Evolutionary conservation across 2,113 vertebrate genomes (phyloP), one percentile per base, ranked within the genome.

Genomic region (Trichechus manatus): DNA sequence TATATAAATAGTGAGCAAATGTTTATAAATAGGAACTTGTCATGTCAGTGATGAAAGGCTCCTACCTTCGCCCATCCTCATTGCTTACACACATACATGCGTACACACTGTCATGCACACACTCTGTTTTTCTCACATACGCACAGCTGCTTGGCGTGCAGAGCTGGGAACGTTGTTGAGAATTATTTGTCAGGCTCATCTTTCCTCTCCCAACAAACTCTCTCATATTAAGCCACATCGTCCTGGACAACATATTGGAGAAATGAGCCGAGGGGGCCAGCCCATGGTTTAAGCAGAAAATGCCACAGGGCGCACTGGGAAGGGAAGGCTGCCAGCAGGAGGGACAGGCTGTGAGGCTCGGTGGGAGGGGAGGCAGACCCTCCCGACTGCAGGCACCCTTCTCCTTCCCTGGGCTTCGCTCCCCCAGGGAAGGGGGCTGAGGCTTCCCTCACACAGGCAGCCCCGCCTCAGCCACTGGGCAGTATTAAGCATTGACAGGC

Each of bases 21-120:
- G 82, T 83, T 87, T 80, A 33, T 87, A 87, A 79, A 92, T 53
- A 72, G 88, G 80, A 81, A 86, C 75, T 82, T 47, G 5, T 61
- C 39, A 3, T 72, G 42, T 85, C 31, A 19, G 79, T 36, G 79
- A 93, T 50, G 64, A 79, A 81, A 85, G 56, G 33, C 25, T 84
- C 74, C 29, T 66, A 19, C 33, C 74, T 56, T 85, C 0, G 0
- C 53, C 22, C 75, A 25, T 68, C 27, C 84, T 44, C 47, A 27
- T 17, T 19, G 23, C 61, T 56, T 44, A 36, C 10, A 50, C 47
- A 19, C 1, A 0, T 14, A 29, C 9, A 8, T 10, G 1, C 53
- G 25, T 13, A 17, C 25, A 14, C n/a, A 39, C 61, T 25, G 47
- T 70, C 64, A 8, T 31, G 19, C n/a, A 8, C 84, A 78, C 59